These are phyloP conservation scores for Leucosticte australis DNA, from an alignment of 2,113 vertebrate genomes.

Conservation along the genomic window DNA sequence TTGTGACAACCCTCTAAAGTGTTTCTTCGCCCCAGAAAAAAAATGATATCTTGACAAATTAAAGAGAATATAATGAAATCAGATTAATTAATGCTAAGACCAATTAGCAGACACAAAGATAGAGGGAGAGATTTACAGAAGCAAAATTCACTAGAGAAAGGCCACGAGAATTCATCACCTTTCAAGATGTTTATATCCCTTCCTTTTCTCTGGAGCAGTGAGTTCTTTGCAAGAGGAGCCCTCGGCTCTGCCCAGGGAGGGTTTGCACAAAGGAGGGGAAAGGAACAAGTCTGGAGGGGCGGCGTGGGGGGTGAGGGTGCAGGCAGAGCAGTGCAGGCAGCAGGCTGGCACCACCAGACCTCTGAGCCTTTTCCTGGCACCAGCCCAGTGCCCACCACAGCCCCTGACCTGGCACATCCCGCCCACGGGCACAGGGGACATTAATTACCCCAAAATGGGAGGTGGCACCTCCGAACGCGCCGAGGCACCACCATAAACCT, in stretches of 20 bases:
- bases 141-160: constrained; percentile 56
- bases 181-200: not conserved
- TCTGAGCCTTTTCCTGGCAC: not conserved
- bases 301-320: not conserved
- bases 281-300: rapidly evolving
- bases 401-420: rapidly evolving
- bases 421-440: rapidly evolving
- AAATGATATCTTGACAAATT: constrained; percentile 76
- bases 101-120: constrained; percentile 72
- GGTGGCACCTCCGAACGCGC: not conserved
- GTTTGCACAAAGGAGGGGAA: rapidly evolving
- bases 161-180: constrained; percentile 24
- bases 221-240: rapidly evolving
- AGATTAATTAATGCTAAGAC: constrained; percentile 80
- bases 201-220: rapidly evolving
- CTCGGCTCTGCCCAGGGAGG: not conserved
- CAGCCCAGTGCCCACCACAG: not conserved
- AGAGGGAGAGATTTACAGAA: constrained; percentile 40
- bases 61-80: constrained; percentile 76
- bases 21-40: constrained; percentile 60
- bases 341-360: not conserved
- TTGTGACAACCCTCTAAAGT: constrained; percentile 68
- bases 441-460: constrained; percentile 2
- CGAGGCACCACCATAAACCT: constrained; percentile 12
- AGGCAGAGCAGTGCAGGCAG: not conserved